These are phyloP conservation scores for Ferrisia virgata DNA, from an alignment of 2,888 invertebrate genomes.

Conservation along the genomic window DNA sequence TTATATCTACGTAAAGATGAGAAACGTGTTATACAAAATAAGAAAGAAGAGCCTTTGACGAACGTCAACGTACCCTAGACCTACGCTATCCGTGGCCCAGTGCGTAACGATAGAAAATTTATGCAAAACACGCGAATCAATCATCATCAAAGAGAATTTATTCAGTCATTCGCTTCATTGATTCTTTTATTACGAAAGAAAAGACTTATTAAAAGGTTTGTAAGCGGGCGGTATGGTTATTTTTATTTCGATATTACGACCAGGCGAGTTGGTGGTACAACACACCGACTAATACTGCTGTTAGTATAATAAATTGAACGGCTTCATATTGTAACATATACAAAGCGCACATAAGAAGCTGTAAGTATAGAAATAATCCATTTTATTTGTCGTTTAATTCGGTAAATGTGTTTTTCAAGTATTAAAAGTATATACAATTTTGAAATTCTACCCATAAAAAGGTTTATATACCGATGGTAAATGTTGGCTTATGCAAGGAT, in stretches of 20 bases:
- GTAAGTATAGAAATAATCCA: not conserved
- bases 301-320: not conserved
- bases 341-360: too few relatives aligned
- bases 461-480: not conserved
- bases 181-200: conserved; percentile 10
- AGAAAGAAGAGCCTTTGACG: not conserved
- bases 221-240: not conserved
- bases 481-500: not conserved
- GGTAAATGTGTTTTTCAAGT: not conserved
- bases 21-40: too few relatives aligned
- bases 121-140: not conserved
- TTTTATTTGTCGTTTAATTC: conserved; percentile 20
- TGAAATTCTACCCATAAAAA: not conserved
- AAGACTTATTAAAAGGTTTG: not conserved
- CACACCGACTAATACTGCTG: not conserved
- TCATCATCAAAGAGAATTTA: conserved; percentile 26
- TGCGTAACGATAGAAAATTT: not conserved
- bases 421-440: not conserved
- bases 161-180: not conserved
- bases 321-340: not conserved
- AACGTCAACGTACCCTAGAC: not conserved
- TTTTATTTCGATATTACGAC: conserved; percentile 2
- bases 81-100: too few relatives aligned
- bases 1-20: too few relatives aligned
- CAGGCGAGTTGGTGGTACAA: not conserved